Conservation (phyloP, 2,888 invertebrate genomes). For the Conchocele bisecta region DNA sequence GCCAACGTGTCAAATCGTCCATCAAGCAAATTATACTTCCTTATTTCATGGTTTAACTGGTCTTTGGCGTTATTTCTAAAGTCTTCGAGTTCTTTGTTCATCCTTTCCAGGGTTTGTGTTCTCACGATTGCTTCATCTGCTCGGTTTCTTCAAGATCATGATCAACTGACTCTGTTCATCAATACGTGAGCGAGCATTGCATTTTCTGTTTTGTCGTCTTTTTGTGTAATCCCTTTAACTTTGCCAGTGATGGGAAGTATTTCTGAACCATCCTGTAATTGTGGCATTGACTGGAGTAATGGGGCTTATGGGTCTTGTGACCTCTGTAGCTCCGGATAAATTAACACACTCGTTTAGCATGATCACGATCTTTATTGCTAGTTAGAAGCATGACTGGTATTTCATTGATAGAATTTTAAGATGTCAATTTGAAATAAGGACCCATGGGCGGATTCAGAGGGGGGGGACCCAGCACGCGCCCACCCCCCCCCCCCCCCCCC, state of each 20-base stretch:
- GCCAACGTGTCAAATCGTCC: constrained; percentile 78
- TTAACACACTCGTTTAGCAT: no score
- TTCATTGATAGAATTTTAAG: no score
- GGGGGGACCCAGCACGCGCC: no score
- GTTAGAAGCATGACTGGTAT: no score
- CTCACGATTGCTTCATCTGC: constrained; percentile 76
- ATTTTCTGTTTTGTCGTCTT: constrained; percentile 81
- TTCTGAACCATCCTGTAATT: constrained; percentile 72
- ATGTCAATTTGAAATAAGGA: no score
- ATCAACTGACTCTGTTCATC: constrained; percentile 82
- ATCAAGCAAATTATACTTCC: constrained; percentile 77
- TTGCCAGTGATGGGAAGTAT: constrained; percentile 69
- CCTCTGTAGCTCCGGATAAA: no score
- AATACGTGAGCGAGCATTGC: constrained; percentile 80
- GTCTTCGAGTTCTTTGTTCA: constrained; percentile 77
- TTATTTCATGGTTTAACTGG: constrained; percentile 71
- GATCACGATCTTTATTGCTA: no score
- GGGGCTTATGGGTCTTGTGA: no score
- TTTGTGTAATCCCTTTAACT: constrained; percentile 73
- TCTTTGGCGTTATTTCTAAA: constrained; percentile 74
- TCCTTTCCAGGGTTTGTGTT: constrained; percentile 74
- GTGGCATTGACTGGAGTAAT: no score
- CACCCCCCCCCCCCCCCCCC: no score
- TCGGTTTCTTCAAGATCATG: constrained; percentile 81
- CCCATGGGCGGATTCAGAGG: no score